Percentiles rank a stretch among this genome's conserved stretches.
Conservation (phyloP, 1,140 invertebrate species). For the Drosophila nebulosa region DNA sequence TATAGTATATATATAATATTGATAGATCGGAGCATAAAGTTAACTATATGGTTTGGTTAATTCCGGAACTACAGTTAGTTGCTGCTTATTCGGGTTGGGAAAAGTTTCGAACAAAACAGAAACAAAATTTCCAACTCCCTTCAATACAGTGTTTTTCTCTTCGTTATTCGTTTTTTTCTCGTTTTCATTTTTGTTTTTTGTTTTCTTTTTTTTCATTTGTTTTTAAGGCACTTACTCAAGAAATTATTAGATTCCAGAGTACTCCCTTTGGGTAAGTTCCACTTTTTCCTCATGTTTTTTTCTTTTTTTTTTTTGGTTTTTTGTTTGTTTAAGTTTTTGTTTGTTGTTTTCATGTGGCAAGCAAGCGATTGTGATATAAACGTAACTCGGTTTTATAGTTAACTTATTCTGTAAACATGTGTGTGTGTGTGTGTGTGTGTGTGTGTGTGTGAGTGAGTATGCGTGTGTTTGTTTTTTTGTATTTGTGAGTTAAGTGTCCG, state of each 20-base stretch:
- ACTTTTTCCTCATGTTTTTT: constrained; percentile 23
- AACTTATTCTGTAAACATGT: constrained; percentile 5
- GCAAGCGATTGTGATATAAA: constrained; percentile 16
- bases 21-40: constrained; percentile 71
- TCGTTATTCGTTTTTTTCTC: not conserved
- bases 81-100: constrained; percentile 40
- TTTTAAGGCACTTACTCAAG: constrained; percentile 77
- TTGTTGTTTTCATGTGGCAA: constrained; percentile 20
- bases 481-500: not conserved
- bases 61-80: constrained; percentile 50
- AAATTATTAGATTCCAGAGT: constrained; percentile 63
- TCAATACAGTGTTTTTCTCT: not conserved
- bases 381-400: not conserved
- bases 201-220: constrained; percentile 13
- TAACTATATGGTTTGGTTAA: constrained; percentile 63
- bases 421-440: not conserved
- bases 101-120: constrained; percentile 40
- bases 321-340: not conserved
- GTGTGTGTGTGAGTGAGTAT: not conserved
- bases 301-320: not conserved
- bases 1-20: constrained; percentile 33
- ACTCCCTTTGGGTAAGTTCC: constrained; percentile 42
- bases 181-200: constrained; percentile 37
- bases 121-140: constrained; percentile 2
- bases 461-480: not conserved